Conservation (phyloP, 1,140 invertebrate species). For the Procambarus virginalis region DNA sequence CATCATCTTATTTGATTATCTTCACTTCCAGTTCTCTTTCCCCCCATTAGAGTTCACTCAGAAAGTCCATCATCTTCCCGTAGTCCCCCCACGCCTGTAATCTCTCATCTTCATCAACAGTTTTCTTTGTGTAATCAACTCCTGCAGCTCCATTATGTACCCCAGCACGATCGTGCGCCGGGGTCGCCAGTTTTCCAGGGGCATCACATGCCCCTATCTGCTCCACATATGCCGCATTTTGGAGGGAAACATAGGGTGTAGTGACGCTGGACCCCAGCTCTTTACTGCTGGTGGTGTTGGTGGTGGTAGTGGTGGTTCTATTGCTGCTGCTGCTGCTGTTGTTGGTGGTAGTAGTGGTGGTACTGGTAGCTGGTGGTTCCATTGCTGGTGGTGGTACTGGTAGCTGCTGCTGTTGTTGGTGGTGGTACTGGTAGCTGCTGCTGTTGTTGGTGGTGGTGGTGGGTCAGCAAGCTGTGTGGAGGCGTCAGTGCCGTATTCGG, state of each 20-base stretch:
- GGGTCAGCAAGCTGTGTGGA: not conserved
- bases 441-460: not conserved
- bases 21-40: not conserved
- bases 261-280: not conserved
- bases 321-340: no score
- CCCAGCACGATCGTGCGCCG: not conserved
- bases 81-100: no score
- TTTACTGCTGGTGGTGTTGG: not conserved
- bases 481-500: no score
- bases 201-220: not conserved
- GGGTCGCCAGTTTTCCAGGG: no score
- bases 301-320: conserved; percentile 3
- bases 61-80: no score
- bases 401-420: no score
- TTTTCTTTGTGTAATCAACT: not conserved
- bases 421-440: no score
- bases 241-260: not conserved
- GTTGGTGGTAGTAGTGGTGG: no score
- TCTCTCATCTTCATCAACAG: not conserved
- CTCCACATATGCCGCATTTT: not conserved
- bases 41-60: no score
- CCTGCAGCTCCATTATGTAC: not conserved
- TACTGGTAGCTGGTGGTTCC: no score
- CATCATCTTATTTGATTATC: no score
- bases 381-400: no score